phyloP scores from a whole-genome alignment of 2,797 vertebrate genomes.

The Simalia tracyae region DNA sequence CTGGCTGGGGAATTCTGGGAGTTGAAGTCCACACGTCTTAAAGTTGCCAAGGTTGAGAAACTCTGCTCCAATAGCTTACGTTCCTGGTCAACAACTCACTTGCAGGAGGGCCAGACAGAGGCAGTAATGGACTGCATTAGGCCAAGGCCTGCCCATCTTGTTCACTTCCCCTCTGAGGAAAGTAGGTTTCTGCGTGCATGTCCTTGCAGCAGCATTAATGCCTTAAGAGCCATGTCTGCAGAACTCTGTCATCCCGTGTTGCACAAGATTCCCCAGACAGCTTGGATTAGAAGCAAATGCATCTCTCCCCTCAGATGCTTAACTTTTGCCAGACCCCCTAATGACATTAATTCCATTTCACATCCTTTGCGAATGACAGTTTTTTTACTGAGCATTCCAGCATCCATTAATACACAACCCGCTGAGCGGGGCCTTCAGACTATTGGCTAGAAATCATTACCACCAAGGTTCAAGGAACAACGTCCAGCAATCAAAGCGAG shows the following conservation, averaged over 20 bases:
- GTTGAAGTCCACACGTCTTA: not conserved
- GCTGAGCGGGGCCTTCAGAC: constrained; percentile 13
- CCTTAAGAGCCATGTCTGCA: not conserved
- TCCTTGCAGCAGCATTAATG: not conserved
- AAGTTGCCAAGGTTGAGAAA: not conserved
- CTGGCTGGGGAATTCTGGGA: not conserved
- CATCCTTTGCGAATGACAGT: not conserved
- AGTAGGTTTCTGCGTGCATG: not conserved
- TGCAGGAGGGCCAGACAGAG: not conserved
- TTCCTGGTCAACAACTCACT: too few species aligned
- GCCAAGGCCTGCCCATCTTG: too few species aligned
- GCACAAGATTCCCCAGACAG: constrained; percentile 38
- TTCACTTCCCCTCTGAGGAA: not conserved
- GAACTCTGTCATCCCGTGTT: constrained; percentile 17
- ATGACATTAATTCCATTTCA: rapidly evolving
- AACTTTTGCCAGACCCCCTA: not conserved
- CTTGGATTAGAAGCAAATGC: constrained; percentile 30
- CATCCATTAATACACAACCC: constrained; percentile 27
- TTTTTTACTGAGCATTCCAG: constrained; percentile 3
- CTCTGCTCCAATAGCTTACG: not conserved
- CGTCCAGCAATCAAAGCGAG: rapidly evolving
- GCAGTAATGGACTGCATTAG: not conserved
- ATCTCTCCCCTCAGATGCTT: constrained; percentile 13
- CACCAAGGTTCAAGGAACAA: too few species aligned
- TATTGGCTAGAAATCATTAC: not conserved